These are phyloP conservation scores for Psittacara wagleri DNA, from an alignment of 2,113 vertebrate genomes.

Conservation along the genomic window DNA sequence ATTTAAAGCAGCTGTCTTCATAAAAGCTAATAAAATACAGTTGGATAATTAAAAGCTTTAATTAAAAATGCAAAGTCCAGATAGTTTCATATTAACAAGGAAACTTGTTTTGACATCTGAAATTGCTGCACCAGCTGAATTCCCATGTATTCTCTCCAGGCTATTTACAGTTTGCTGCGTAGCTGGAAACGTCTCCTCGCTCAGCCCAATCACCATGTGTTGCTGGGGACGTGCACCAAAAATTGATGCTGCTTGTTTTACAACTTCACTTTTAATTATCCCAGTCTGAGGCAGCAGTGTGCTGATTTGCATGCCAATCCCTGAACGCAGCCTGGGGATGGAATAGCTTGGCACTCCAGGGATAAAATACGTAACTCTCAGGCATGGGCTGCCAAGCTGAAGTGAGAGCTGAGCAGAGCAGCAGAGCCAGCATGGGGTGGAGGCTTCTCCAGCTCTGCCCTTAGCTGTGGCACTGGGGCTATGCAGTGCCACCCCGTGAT, in stretches of 20 bases:
- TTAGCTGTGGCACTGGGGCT: neutral
- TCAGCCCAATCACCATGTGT: conserved; percentile 53
- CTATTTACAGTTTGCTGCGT: conserved; percentile 55
- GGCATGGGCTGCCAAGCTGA: neutral
- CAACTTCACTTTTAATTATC: conserved; percentile 65
- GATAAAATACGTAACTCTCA: neutral
- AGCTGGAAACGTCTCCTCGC: conserved; percentile 38
- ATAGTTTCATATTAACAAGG: conserved; percentile 64
- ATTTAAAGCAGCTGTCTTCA: conserved; percentile 65
- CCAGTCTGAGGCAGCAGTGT: conserved; percentile 35
- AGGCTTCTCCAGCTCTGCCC: neutral
- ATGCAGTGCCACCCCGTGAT: fast-evolving
- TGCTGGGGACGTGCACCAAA: conserved; percentile 41
- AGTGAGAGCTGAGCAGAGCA: neutral
- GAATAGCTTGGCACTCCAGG: conserved; percentile 8
- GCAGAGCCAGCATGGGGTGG: neutral
- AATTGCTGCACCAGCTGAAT: conserved; percentile 68
- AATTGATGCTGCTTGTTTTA: conserved; percentile 63
- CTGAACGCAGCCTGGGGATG: neutral
- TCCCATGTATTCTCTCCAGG: conserved; percentile 59
- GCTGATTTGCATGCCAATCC: conserved; percentile 58
- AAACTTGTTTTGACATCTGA: conserved; percentile 74
- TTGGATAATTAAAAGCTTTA: conserved; percentile 71
- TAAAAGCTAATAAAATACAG: conserved; percentile 71
- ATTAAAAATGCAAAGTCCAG: conserved; percentile 72